Conservation (phyloP, 2,888 invertebrate genomes). For the Anticlea derivata region DNA sequence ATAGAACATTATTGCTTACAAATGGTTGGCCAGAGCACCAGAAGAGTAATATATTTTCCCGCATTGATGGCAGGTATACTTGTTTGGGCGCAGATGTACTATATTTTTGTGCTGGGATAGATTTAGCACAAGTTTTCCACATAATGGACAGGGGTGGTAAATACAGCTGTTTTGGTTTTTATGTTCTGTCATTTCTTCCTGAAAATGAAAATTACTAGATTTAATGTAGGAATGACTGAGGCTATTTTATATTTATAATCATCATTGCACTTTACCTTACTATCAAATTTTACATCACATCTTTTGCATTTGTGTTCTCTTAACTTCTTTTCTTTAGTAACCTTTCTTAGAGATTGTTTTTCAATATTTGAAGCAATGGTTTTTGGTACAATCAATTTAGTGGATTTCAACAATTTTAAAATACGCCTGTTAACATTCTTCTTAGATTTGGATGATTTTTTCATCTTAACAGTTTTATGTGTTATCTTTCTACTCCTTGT, state of each 20-base stretch:
- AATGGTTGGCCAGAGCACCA: slow-evolving; percentile 36
- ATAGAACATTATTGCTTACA: slow-evolving; percentile 27
- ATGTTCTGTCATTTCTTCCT: slow-evolving; percentile 34
- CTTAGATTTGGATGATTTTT: slow-evolving; percentile 2
- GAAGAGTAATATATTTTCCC: slow-evolving; percentile 40
- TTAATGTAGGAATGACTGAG: neutral
- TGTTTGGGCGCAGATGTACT: slow-evolving; percentile 34
- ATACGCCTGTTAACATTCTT: slow-evolving; percentile 11
- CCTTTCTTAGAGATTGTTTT: slow-evolving; percentile 9
- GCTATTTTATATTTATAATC: too few relatives aligned
- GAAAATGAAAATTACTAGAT: slow-evolving; percentile 1
- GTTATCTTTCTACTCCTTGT: slow-evolving; percentile 5
- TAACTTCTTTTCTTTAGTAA: slow-evolving; percentile 15
- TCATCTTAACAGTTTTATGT: slow-evolving; percentile 10
- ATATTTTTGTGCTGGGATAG: slow-evolving; percentile 34
- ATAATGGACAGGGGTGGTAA: slow-evolving; percentile 37
- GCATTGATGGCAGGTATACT: slow-evolving; percentile 42
- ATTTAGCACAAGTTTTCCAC: slow-evolving; percentile 41
- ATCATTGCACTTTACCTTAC: slow-evolving; percentile 32
- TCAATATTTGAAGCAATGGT: slow-evolving; percentile 7
- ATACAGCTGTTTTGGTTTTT: slow-evolving; percentile 29
- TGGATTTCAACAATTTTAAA: slow-evolving; percentile 9
- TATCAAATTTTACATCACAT: slow-evolving; percentile 39
- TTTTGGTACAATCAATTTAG: slow-evolving; percentile 10
- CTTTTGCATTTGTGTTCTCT: slow-evolving; percentile 32